Evolutionary conservation across 1,140 invertebrate genomes (phyloP), one percentile per base, ranked within the genome.

Genomic region (Chrysomallon squamiferum): DNA sequence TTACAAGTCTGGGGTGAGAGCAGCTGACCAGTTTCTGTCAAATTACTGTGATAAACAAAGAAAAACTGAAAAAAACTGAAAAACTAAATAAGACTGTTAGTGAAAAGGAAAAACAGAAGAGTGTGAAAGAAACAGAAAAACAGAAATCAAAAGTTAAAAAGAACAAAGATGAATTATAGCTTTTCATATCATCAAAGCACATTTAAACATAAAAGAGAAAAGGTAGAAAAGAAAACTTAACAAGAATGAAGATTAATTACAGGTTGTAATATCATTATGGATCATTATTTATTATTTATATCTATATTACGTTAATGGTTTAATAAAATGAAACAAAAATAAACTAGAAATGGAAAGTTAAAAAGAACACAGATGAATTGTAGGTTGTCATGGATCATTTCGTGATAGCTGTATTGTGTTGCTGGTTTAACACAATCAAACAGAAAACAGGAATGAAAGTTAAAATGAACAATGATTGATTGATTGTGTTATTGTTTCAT

Each of bases 1-100:
- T 2, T 79, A 73, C 49, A 64, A 66, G 22, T 79, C 77, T 11
- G 76, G 76, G 33, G 30, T 75, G 1, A 60, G 69, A 56, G 76
- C 69, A 38, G 74, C 70, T 3, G 59, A 76, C 22, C 69, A 76
- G 52, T 58, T 75, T 27, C 45, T 76, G 27, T 60, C 60, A 2
- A 59, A 64, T 25, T 49, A 62, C 1, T 75, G 69, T 58, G 63
- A 69, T 18, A 58, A 62, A 27, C 32, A 58, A 45, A 64, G 62
- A 33, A 63, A 22, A 41, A 43, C 66, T 58, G 62, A 69, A 29
- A 33, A 63, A 50, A n/a, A 65, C 29, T 30, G 15, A 25, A 52
- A 50, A 11, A 50, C 62, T 35, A 61, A 69, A 41, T 32, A 47
- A 22, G 49, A 64, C 50, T 59, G 57, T 45, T 49, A 67, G 43